phyloP scores from a whole-genome alignment of 2,113 vertebrate species.

The Zingel zingel region DNA sequence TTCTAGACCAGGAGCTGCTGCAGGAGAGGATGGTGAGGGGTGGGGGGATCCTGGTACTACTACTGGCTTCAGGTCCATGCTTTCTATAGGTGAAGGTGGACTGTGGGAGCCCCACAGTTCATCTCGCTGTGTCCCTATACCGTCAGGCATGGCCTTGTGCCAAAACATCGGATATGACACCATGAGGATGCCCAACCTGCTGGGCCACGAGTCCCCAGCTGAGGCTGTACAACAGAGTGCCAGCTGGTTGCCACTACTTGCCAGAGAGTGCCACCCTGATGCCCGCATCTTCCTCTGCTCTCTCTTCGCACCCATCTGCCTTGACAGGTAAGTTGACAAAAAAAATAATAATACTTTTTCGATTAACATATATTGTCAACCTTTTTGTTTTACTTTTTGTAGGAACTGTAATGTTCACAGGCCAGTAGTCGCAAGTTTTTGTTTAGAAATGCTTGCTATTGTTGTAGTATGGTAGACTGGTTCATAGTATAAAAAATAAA shows the following conservation, averaged over 20 bases:
- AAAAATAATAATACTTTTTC: background rate
- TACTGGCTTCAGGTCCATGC: constrained; percentile 36
- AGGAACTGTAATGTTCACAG: background rate
- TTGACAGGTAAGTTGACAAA: constrained; percentile 86
- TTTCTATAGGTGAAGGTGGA: constrained; percentile 58
- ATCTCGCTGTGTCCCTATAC: constrained; percentile 83
- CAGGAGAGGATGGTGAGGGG: constrained; percentile 16
- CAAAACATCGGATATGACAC: constrained; percentile 87
- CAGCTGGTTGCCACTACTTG: constrained; percentile 89
- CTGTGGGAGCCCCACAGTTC: constrained; percentile 83
- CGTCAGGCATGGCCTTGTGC: constrained; percentile 86
- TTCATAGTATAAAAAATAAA: background rate
- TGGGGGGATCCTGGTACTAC: constrained; percentile 41
- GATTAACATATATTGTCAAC: background rate
- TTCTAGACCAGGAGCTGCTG: constrained; percentile 30
- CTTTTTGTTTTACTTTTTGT: background rate
- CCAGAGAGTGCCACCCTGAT: constrained; percentile 87
- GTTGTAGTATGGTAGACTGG: background rate
- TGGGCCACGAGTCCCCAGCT: constrained; percentile 86
- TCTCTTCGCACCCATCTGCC: constrained; percentile 89
- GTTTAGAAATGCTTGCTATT: background rate
- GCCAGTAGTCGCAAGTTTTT: too few species aligned
- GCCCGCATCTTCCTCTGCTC: constrained; percentile 91
- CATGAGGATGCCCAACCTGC: constrained; percentile 89
- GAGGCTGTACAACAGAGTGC: constrained; percentile 89